These are phyloP conservation scores for Chrysomela aeneicollis DNA, from an alignment of 2,888 invertebrate genomes.

Conservation along the genomic window DNA sequence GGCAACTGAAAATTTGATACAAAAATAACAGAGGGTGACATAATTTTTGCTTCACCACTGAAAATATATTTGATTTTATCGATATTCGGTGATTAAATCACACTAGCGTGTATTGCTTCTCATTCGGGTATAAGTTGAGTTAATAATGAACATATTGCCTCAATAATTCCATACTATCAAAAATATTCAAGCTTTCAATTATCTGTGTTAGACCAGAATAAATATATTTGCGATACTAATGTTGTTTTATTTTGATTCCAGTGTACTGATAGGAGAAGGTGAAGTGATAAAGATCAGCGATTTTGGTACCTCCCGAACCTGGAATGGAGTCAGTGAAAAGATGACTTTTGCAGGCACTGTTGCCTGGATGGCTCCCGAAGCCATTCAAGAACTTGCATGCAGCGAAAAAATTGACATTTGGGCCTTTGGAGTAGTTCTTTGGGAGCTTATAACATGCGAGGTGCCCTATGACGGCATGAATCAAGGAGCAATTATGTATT, in stretches of 20 bases:
- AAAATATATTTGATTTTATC: no score
- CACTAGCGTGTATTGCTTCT: not conserved
- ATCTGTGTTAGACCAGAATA: not conserved
- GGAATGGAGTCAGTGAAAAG: conserved; percentile 93
- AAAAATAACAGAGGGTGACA: no score
- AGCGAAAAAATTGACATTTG: conserved; percentile 98
- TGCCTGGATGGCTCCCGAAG: conserved; percentile 99
- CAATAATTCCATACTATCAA: no score
- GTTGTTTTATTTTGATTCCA: conserved; percentile 57
- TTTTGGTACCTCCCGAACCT: conserved; percentile 95
- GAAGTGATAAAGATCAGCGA: conserved; percentile 91
- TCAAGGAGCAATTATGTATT: conserved; percentile 95
- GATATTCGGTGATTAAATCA: not conserved
- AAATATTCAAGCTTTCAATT: not conserved
- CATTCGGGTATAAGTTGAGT: no score
- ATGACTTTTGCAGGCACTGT: conserved; percentile 99
- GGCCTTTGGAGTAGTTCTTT: conserved; percentile 97
- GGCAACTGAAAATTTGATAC: no score
- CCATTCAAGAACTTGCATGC: conserved; percentile 95
- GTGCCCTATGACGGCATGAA: conserved; percentile 94
- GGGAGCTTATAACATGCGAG: conserved; percentile 96
- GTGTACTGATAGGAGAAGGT: conserved; percentile 81
- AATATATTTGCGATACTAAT: not conserved
- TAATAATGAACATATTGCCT: no score
- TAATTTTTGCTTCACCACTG: no score